Conservation (phyloP, 2,113 vertebrate species). For the Salvator merianae region DNA sequence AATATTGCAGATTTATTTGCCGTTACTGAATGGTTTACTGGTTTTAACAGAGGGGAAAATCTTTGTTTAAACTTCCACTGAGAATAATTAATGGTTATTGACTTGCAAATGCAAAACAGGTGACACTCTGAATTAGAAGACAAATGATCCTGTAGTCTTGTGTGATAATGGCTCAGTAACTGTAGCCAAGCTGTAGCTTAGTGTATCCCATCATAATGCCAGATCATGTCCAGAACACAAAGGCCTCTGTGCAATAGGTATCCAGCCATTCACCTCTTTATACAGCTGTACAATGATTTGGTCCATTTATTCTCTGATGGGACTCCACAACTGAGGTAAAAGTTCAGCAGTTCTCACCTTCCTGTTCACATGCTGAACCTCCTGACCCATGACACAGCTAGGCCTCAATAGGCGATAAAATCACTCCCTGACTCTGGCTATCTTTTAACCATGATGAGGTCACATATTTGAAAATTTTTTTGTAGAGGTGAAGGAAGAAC, state of each 20-base stretch:
- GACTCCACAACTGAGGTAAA: slow-evolving; percentile 87
- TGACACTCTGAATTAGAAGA: slow-evolving; percentile 85
- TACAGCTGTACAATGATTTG: slow-evolving; percentile 88
- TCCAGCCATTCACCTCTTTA: slow-evolving; percentile 71
- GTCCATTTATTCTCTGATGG: slow-evolving; percentile 95
- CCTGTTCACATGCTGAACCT: slow-evolving; percentile 88
- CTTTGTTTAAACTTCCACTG: slow-evolving; percentile 81
- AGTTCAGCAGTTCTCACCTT: slow-evolving; percentile 91
- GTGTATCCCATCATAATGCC: slow-evolving; percentile 76
- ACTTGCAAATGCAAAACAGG: slow-evolving; percentile 88
- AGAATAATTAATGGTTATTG: slow-evolving; percentile 84
- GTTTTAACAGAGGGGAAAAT: slow-evolving; percentile 75
- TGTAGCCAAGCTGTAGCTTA: slow-evolving; percentile 76
- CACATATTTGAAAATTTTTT: slow-evolving; percentile 54
- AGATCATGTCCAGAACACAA: slow-evolving; percentile 87
- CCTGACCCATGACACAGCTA: slow-evolving; percentile 75
- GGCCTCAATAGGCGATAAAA: slow-evolving; percentile 67
- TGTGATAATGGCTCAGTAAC: slow-evolving; percentile 87
- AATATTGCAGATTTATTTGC: slow-evolving; percentile 77
- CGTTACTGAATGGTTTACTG: slow-evolving; percentile 78
- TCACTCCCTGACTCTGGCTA: slow-evolving; percentile 59
- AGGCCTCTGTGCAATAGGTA: slow-evolving; percentile 88
- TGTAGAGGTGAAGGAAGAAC: slow-evolving; percentile 19
- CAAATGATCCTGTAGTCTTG: slow-evolving; percentile 83
- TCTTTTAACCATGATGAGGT: slow-evolving; percentile 66